phyloP scores from a whole-genome alignment of 2,888 invertebrate species.

The Drosophila helvetica region DNA sequence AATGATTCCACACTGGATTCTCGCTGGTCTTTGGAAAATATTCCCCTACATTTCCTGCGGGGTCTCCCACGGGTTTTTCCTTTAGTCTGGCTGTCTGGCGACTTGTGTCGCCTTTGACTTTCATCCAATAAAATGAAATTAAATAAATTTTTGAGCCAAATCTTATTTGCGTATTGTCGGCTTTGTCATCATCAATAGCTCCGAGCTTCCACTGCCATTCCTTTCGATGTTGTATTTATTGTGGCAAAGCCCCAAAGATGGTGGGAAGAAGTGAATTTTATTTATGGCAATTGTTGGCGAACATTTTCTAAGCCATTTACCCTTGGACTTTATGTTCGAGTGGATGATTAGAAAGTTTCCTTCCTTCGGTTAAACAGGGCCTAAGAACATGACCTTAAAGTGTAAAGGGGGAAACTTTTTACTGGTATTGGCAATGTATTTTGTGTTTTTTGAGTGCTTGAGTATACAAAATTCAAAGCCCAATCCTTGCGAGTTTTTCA shows the following conservation, averaged over 20 bases:
- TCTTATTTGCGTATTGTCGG: conserved; percentile 73
- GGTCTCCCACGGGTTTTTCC: not conserved
- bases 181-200: conserved; percentile 41
- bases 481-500: not conserved
- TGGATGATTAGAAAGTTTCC: conserved; percentile 56
- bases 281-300: conserved; percentile 69
- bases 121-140: conserved; percentile 72
- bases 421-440: not conserved
- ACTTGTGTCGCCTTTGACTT: conserved; percentile 55
- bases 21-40: conserved; percentile 41
- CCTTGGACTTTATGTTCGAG: conserved; percentile 66
- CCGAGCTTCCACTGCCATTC: not conserved
- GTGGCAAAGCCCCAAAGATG: conserved; percentile 34
- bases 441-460: not conserved
- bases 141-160: conserved; percentile 74
- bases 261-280: conserved; percentile 40
- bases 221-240: conserved; percentile 59
- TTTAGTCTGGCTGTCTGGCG: conserved; percentile 24
- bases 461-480: not conserved
- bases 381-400: not conserved
- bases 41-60: conserved; percentile 11
- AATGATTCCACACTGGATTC: conserved; percentile 68
- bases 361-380: not conserved
- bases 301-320: conserved; percentile 75
- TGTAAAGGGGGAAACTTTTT: not conserved